phyloP scores from a whole-genome alignment of 2,113 vertebrate genomes.

The Macrotus californicus region DNA sequence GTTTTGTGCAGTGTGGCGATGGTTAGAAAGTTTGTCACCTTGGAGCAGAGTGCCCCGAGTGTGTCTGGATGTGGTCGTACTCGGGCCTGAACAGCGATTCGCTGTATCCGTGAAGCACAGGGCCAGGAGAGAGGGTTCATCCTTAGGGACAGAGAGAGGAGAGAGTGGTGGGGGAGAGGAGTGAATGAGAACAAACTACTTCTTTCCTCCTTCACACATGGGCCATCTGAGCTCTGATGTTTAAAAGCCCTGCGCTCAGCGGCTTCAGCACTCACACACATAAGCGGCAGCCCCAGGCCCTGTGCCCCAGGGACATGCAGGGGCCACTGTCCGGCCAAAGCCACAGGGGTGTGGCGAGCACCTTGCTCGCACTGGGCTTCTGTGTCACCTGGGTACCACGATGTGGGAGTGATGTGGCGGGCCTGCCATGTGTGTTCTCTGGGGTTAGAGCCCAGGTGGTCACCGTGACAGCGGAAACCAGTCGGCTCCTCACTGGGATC shows the following conservation, averaged over 20 bases:
- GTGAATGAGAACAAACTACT: neutral
- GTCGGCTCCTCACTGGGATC: neutral
- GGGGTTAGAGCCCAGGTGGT: neutral
- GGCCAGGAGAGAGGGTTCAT: neutral
- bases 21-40: neutral
- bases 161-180: neutral
- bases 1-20: neutral
- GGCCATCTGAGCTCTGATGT: neutral
- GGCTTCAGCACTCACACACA: rapidly evolving
- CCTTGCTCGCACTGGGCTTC: neutral
- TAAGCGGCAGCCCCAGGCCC: neutral
- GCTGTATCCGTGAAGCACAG: neutral
- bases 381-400: neutral
- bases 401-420: neutral
- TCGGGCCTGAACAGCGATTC: neutral
- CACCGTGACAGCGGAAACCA: neutral
- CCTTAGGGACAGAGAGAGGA: neutral
- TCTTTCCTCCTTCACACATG: neutral
- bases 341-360: neutral
- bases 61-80: neutral
- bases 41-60: neutral
- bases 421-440: neutral
- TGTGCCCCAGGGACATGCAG: neutral
- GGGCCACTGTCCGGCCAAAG: neutral
- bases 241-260: neutral